Base-by-base conservation (phyloP, 2,113 vertebrate species). In the Carassius carassius region DNA sequence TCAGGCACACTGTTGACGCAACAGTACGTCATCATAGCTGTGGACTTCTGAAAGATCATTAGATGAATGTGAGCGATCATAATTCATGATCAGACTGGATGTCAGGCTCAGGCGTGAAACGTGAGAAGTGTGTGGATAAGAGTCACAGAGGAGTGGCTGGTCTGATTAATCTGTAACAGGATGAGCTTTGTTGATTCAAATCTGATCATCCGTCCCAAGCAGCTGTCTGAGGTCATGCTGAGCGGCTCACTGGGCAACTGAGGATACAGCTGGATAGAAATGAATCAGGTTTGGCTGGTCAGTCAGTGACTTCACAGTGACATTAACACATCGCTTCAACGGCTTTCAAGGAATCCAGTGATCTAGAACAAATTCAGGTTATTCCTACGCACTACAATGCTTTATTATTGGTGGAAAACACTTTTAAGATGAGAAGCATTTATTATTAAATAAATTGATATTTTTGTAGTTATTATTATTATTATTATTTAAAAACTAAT, bases 201-300 rank as follows among this genome's bases (percentile, higher is more conserved):
- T 67, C 69, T 87, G 67, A 87, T 79, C 73, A 75, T 75, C 16
- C 51, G 49, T 87, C 49, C 63, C 89, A 85, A 60, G 60, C 83
- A 63, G 73, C 82, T 82, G n/a, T 54, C 74, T 77, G 74, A 51
- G 5, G 72, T 77, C 70, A 58, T 23, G 78, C n/a, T 87, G 70
- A 41, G 11, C 12, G 12, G n/a, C 21, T 23, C 3, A 25, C 78
- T 69, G 58, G 62, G 35, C 14, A 25, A 10, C 32, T 44, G 67
- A 62, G 70, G 51, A 73, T 23, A 74, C 35, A 44, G 41, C 41
- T 44, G 9, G 2, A 11, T 44, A 44, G 2, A 16, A 44, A 44
- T 2, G 3, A 2, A 44, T 73, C 37, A 44, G 35, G 37, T 3
- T 3, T 69, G 7, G 41, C 41, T 44, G 9, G 41, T 44, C 8